Evolutionary conservation across 2,888 invertebrate species (phyloP), one percentile per base, ranked within the genome.

Genomic region (Lepidocyrtinus sp.): DNA sequence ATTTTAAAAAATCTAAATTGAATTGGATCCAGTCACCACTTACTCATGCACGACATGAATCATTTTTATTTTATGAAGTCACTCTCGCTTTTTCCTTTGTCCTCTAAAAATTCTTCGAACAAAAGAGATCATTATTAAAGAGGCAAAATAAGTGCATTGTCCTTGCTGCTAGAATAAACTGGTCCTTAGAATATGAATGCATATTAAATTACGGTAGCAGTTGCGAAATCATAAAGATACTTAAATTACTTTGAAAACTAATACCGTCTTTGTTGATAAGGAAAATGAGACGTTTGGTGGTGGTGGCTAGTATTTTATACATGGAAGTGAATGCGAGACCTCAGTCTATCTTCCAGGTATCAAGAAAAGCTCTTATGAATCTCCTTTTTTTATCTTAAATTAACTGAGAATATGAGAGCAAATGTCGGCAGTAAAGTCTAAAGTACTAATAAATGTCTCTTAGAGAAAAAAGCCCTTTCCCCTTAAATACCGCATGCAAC

Each of bases 1-100:
- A 12, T 12, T 36, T 36, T 12, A 36, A 36, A 36, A 36, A 36
- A 7, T 36, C 36, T 36, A 36, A 36, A 36, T 36, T 36, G 36
- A 36, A 36, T 36, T 36, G 36, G 36, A 36, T 36, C 36, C 36
- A 36, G 36, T 36, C 36, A 36, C 36, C 55, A 55, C 55, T 55
- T 17, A 55, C 55, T n/a, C 55, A 55, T 55, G n/a, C 27, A 36
- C 62, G 3, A 68, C 62, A 67, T 72, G 67, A 77, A 77, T 77
- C 77, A 70, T 70, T 75, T 76, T 75, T 76, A 71, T 76, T 36
- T 36, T 76, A 76, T 76, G 76, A 76, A 65, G 71, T 76, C 71
- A 76, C 76, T 76, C 65, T n/a, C n/a, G n/a, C n/a, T 27, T 45
- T 22, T 61, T 68, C 62, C 63, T 69, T 64, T 71, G 76, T 77